phyloP scores from a whole-genome alignment of 2,113 vertebrate species.

The Hystrix cristata region DNA sequence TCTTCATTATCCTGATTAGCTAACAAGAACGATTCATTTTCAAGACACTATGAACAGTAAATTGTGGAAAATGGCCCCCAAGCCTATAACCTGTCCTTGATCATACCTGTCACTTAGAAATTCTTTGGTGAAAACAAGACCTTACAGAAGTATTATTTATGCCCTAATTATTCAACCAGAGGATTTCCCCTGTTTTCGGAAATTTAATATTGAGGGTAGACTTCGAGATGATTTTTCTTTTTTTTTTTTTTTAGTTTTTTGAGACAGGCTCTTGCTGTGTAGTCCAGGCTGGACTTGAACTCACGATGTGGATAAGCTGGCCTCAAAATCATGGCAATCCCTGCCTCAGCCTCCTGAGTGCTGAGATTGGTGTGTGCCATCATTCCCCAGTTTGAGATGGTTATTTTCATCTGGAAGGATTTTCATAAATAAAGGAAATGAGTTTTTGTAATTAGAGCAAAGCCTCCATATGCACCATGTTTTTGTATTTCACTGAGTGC shows the following conservation, averaged over 20 bases:
- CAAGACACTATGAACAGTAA: constrained; percentile 18
- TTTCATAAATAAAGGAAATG: constrained; percentile 55
- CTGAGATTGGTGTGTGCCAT: background rate
- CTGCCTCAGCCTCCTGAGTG: background rate
- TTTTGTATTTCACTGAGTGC: background rate
- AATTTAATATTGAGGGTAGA: constrained; percentile 14
- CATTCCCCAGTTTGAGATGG: background rate
- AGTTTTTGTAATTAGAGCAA: constrained; percentile 52
- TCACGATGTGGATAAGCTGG: background rate
- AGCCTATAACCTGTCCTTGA: background rate
- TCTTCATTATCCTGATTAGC: constrained; percentile 36
- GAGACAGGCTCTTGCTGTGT: background rate
- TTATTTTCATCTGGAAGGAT: constrained; percentile 17
- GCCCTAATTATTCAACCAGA: constrained; percentile 8
- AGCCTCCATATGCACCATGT: background rate
- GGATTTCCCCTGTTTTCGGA: background rate
- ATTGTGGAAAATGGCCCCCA: constrained; percentile 13
- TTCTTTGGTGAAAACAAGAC: constrained; percentile 28
- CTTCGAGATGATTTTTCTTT: background rate
- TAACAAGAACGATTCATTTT: constrained; percentile 52
- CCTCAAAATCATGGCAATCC: background rate
- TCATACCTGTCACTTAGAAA: constrained; percentile 36
- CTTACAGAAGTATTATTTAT: background rate
- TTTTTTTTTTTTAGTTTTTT: background rate
- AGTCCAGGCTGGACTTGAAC: background rate